Base-by-base conservation (phyloP, 2,113 vertebrate genomes). In the Acrocephalus arundinaceus region DNA sequence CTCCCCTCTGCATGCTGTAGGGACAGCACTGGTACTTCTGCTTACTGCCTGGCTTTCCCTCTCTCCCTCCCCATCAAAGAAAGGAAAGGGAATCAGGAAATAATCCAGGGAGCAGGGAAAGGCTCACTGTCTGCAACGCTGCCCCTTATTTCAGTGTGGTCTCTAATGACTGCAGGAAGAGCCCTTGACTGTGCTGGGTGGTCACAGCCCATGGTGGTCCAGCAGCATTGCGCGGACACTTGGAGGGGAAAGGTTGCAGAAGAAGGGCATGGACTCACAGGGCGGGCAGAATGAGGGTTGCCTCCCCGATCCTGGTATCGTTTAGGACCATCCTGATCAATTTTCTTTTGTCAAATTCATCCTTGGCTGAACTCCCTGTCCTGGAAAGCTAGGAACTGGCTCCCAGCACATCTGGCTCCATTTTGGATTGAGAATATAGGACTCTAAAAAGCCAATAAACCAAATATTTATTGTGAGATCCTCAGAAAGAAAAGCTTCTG, bases 261-360 rank as follows among this genome's bases (percentile, higher is more conserved):
- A 33, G 22, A 20, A 0, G 1, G n/a, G 22, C 13, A 20, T 0
- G 1, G 31, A 21, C 67, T 80, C 1, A 1, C 30, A 51, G 37
- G 24, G 33, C 51, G 78, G 71, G 49, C 23, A 74, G 76, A 48
- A 41, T 35, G 51, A 62, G 9, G 6, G 4, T 6, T 55, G 14
- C 31, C 68, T 71, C 14, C 45, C 15, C 0, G 0, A 9, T n/a
- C 48, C 35, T 79, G 13, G 5, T 57, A 19, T 7, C 0, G 0
- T 39, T 59, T 55, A n/a, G 41, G 74, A 59, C n/a, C 24, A 15
- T 13, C 31, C 52, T 52, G 77, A 68, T 43, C n/a, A 25, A 33
- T 51, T 45, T 5, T 25, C 48, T 68, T 43, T 19, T 25, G 35
- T 35, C 25, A 25, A 55, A 66, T 59, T 37, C 1, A 5, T 49